Base-by-base conservation (phyloP, 2,797 vertebrate genomes). In the Perodicticus potto region DNA sequence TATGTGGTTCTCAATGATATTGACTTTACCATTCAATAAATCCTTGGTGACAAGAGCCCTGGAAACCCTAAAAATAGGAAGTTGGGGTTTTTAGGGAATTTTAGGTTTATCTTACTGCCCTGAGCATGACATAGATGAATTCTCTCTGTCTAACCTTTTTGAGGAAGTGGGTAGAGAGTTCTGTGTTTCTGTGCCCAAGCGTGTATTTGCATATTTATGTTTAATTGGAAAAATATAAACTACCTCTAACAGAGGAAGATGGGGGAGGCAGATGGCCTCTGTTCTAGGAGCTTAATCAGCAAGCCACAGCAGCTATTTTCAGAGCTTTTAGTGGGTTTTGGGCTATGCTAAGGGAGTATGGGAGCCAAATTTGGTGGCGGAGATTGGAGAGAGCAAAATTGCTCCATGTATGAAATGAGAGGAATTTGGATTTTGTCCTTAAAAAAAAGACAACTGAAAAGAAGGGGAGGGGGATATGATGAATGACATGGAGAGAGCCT, bases 231-330 rank as follows among this genome's bases (percentile, higher is more conserved):
- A 89, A 45, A 53, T 67, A 73, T 40, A 87, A 82, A 92, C 49
- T 49, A 55, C 23, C 17, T 25, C 55, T 70, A 20, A 69, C 4
- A 45, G 57, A 63, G 17, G 43, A 70, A 89, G 49, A 82, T 34
- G 29, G 34, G 82, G 69, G 43, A 85, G 43, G 89, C 82, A 86
- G 82, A 93, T 80, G 82, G 73, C 89, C 69, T 86, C 63, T 13
- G 63, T 43, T 45, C 55, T 49, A 65, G 29, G 34, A 94, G 57
- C 63, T 84, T 43, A n/a, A 92, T 93, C 69, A 83, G 74, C 53
- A 89, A 94, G 86, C 22, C 88, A 91, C 69, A 17, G 73, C 23
- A 76, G 27, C 93, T 96, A 43, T 96, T 97, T 94, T 82, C 87
- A 69, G 92, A 95, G 57, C 72, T 91, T 81, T 74, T 73, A 55